These are phyloP conservation scores for Callinectes sapidus DNA, from an alignment of 2,888 invertebrate genomes.

Conservation along the genomic window DNA sequence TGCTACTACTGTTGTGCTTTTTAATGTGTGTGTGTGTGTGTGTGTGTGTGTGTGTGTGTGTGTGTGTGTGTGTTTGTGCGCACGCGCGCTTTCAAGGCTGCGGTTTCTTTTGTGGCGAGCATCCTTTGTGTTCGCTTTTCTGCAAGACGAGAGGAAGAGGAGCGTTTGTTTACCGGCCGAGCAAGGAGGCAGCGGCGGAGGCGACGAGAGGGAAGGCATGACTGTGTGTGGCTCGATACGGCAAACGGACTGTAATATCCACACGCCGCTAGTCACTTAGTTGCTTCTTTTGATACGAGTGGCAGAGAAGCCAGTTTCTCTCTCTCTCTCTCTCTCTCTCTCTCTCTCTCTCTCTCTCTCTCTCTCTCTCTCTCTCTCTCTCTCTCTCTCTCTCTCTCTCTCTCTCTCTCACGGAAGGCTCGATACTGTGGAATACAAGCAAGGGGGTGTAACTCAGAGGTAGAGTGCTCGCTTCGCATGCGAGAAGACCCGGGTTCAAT, in stretches of 20 bases:
- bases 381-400: too few species aligned
- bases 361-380: slow-evolving; percentile 41
- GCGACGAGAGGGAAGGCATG: not conserved
- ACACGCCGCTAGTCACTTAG: not conserved
- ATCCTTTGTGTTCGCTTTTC: not conserved
- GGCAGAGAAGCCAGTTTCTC: not conserved
- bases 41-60: too few species aligned
- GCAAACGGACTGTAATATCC: not conserved
- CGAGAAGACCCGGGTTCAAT: slow-evolving; percentile 70
- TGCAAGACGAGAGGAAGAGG: not conserved
- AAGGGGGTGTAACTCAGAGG: slow-evolving; percentile 70
- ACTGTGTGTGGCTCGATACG: not conserved
- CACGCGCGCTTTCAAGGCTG: too few species aligned
- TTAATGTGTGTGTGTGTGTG: too few species aligned
- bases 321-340: not conserved
- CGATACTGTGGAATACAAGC: too few species aligned
- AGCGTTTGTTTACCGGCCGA: not conserved
- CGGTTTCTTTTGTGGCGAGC: too few species aligned
- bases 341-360: slow-evolving; percentile 28
- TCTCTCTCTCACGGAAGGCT: too few species aligned
- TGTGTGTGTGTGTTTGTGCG: too few species aligned
- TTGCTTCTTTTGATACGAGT: too few species aligned
- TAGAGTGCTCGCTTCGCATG: slow-evolving; percentile 71
- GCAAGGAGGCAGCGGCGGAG: not conserved
- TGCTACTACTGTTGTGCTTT: too few species aligned